These are phyloP conservation scores for Callipepla californica DNA, from an alignment of 2,113 vertebrate genomes.

Conservation along the genomic window DNA sequence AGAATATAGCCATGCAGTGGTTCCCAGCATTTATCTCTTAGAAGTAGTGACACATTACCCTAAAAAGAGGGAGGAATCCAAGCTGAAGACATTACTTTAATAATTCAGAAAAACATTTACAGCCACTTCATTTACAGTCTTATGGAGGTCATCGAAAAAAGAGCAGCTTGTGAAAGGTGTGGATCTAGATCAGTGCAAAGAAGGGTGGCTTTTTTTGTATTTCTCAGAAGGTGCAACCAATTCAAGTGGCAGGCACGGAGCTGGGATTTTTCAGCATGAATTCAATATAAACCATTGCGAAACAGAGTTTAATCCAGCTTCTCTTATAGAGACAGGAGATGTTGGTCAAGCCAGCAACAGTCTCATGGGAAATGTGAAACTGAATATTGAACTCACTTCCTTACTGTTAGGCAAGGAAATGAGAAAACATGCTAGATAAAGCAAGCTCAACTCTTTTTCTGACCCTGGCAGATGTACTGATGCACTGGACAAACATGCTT, in stretches of 20 bases:
- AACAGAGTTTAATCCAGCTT: not conserved
- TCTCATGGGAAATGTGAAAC: not conserved
- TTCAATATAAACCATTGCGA: not conserved
- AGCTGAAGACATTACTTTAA: not conserved
- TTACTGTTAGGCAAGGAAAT: not conserved
- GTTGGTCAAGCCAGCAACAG: not conserved
- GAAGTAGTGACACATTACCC: not conserved
- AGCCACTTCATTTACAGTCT: not conserved
- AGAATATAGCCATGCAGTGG: not conserved
- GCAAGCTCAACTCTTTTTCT: not conserved
- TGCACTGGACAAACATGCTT: not conserved
- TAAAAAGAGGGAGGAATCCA: not conserved
- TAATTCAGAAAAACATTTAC: not conserved
- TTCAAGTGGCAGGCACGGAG: not conserved
- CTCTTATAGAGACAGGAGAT: not conserved
- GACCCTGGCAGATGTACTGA: not conserved
- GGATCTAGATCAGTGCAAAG: not conserved
- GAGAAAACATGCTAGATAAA: not conserved
- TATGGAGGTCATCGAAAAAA: not conserved
- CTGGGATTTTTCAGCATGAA: not conserved
- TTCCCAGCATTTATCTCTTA: not conserved
- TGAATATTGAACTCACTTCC: not conserved
- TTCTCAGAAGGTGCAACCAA: not conserved
- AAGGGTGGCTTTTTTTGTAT: not conserved
- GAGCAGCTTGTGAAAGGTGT: not conserved